Evolutionary conservation across 2,888 invertebrate genomes (phyloP).

Genomic region (Eutolmus rufibarbis): DNA sequence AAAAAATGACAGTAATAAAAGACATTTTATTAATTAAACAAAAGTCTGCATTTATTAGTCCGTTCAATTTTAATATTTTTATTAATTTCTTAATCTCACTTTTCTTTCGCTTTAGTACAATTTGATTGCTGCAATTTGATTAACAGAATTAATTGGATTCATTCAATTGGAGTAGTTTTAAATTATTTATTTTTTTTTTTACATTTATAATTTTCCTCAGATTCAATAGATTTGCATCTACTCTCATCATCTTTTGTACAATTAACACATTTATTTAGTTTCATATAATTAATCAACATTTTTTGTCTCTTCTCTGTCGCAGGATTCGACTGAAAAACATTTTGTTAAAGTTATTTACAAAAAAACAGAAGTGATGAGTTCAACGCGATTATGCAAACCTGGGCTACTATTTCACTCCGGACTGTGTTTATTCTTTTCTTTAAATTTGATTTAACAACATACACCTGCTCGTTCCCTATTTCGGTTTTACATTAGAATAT

Average conservation of each 20-base stretch:
- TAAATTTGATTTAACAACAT: neutral
- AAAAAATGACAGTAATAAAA: neutral
- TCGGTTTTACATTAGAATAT: neutral
- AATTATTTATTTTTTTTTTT: neutral
- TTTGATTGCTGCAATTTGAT: conserved; percentile 6
- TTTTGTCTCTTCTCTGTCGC: neutral
- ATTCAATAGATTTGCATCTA: neutral
- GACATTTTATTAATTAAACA: neutral
- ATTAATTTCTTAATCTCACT: conserved; percentile 5
- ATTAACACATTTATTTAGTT: conserved; percentile 27
- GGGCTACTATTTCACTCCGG: neutral
- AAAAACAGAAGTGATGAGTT: neutral
- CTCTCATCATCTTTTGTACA: conserved; percentile 21
- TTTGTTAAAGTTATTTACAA: conserved; percentile 4
- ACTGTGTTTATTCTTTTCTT: neutral
- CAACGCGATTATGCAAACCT: neutral
- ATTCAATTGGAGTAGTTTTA: conserved; percentile 6
- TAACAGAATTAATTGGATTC: conserved; percentile 19
- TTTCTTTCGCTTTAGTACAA: conserved; percentile 6
- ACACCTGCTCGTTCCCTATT: neutral
- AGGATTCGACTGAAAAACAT: neutral
- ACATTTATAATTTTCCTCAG: neutral
- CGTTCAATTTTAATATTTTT: conserved; percentile 16
- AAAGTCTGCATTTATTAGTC: conserved; percentile 6
- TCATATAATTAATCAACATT: conserved; percentile 26